These are phyloP conservation scores for Wiebesia pumilae DNA, from an alignment of 1,140 invertebrate genomes.

Conservation along the genomic window DNA sequence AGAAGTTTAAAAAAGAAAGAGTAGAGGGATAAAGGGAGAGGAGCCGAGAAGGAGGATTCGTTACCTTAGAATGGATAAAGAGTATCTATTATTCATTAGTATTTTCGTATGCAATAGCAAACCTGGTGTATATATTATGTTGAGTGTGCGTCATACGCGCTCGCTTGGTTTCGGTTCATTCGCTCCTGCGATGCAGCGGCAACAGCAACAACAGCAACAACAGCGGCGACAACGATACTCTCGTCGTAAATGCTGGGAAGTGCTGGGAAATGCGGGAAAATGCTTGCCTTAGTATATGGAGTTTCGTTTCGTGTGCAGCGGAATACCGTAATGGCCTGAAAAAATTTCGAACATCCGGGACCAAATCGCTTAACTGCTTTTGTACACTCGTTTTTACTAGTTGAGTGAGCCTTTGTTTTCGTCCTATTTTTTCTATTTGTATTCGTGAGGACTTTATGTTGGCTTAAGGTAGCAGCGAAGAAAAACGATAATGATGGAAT, in stretches of 20 bases:
- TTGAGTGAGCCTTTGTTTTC: not conserved
- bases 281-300: constrained; percentile 53
- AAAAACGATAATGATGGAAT: not conserved
- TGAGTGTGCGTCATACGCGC: constrained; percentile 58
- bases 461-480: not conserved
- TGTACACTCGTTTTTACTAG: not conserved
- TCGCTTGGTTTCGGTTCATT: not conserved
- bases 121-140: constrained; percentile 59
- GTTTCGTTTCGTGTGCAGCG: constrained; percentile 43
- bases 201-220: not conserved
- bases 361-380: not conserved
- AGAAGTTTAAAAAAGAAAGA: not conserved
- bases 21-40: not conserved
- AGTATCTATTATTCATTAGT: constrained; percentile 64
- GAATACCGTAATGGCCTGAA: constrained; percentile 29
- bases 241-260: not conserved
- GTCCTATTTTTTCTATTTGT: not conserved
- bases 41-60: constrained; percentile 50
- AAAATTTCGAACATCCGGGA: constrained; percentile 14
- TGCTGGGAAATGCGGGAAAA: constrained; percentile 43
- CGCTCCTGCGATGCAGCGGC: constrained; percentile 17
- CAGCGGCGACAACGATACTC: not conserved
- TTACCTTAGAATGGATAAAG: constrained; percentile 52
- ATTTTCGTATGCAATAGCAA: constrained; percentile 61
- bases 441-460: not conserved